These are phyloP conservation scores for Helarctos malayanus DNA, from an alignment of 2,797 vertebrate genomes.

Conservation along the genomic window DNA sequence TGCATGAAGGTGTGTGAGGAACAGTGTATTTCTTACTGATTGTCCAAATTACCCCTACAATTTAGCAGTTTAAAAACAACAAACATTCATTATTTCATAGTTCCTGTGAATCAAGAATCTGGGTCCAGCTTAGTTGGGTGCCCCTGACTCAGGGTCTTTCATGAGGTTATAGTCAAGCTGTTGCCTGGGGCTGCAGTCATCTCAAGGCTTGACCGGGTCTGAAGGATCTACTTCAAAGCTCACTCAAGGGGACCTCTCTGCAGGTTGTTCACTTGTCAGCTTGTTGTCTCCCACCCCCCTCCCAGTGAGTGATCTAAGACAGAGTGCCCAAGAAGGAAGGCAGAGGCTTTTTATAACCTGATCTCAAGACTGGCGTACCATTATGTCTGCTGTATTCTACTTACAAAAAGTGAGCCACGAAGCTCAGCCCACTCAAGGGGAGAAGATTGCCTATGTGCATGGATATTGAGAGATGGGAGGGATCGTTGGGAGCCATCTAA, in stretches of 20 bases:
- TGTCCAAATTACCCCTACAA: background rate
- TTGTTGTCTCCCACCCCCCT: background rate
- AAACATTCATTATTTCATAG: background rate
- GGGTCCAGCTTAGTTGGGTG: background rate
- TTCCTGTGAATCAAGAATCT: background rate
- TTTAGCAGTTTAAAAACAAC: slow-evolving; percentile 1
- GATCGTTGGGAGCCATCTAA: background rate
- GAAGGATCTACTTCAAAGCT: background rate
- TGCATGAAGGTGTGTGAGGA: background rate
- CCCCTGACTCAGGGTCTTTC: background rate
- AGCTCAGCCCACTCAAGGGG: background rate
- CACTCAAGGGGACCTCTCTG: background rate
- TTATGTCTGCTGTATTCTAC: background rate
- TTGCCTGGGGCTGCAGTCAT: background rate
- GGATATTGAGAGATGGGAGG: background rate
- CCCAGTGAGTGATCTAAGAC: background rate
- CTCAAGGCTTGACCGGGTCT: background rate
- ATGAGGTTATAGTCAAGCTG: background rate
- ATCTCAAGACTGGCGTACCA: background rate
- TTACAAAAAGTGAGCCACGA: background rate
- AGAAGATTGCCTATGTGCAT: background rate
- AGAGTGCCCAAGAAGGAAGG: background rate
- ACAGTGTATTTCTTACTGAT: background rate
- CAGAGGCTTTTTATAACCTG: background rate
- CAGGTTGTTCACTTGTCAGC: background rate